Percentiles rank a stretch among this genome's conserved stretches.
These are phyloP conservation scores for Leucophenga varia DNA, from an alignment of 1,140 invertebrate species.

Conservation along the genomic window DNA sequence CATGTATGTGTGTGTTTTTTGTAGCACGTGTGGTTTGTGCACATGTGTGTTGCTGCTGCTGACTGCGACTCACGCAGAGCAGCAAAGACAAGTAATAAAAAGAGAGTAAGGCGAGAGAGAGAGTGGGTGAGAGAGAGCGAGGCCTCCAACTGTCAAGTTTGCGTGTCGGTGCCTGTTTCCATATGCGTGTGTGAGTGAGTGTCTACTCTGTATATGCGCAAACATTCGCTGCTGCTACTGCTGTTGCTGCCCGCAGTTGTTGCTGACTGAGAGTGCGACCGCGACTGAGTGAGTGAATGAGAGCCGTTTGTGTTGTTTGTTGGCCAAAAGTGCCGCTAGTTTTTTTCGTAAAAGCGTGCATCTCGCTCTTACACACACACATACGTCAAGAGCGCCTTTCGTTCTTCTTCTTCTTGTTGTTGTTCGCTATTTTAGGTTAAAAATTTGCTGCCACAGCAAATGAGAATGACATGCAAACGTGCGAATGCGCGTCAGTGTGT, in stretches of 20 bases:
- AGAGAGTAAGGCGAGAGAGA: conserved; percentile 16
- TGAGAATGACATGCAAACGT: conserved; percentile 21
- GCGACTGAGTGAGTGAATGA: conserved; percentile 7
- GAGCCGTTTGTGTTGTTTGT: conserved; percentile 30
- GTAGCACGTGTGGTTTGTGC: conserved; percentile 55
- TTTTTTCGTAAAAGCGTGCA: conserved; percentile 26
- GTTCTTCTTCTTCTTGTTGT: conserved; percentile 17
- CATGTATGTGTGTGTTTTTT: conserved; percentile 32
- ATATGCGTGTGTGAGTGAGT: conserved; percentile 4
- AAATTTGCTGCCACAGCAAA: conserved; percentile 33
- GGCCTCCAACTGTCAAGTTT: too few species aligned
- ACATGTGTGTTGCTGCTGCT: conserved; percentile 29
- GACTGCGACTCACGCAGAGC: conserved; percentile 12
- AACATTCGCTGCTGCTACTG: conserved; percentile 21
- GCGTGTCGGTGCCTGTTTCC: too few species aligned
- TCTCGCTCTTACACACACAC: conserved; percentile 17
- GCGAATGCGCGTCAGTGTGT: background rate
- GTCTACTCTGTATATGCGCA: conserved; percentile 13
- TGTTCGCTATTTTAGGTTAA: conserved; percentile 48
- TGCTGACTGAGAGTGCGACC: too few species aligned
- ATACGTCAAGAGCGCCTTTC: conserved; percentile 7
- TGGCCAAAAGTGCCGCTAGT: conserved; percentile 45
- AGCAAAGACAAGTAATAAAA: conserved; percentile 8
- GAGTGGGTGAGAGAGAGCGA: too few species aligned
- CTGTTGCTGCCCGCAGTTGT: too few species aligned